A percentile compares a stretch with the other conserved stretches of the same genome.
Evolutionary conservation across 37 sponge, comb jelly and placozoan species (phyloP).

Genomic region (Chondrosia reniformis): DNA sequence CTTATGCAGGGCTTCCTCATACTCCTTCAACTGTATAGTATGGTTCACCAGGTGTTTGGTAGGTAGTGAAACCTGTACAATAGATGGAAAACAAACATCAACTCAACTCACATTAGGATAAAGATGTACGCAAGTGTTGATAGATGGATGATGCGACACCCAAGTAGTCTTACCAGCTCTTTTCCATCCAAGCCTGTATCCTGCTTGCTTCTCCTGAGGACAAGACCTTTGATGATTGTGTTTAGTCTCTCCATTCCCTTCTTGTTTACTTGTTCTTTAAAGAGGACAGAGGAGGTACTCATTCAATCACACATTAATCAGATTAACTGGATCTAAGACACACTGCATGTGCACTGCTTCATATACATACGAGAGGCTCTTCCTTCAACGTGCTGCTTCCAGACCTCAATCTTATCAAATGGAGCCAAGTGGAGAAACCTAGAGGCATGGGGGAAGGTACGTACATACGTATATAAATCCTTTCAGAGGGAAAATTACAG

Average conservation of each 20-base stretch:
- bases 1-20: too few species aligned
- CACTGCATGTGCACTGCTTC: too few species aligned
- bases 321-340: background rate
- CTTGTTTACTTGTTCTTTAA: too few species aligned
- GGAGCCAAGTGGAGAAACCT: slow-evolving; percentile 68
- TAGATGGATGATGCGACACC: background rate
- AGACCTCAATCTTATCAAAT: slow-evolving; percentile 63
- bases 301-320: background rate
- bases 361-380: background rate
- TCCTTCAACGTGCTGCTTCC: slow-evolving; percentile 58
- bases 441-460: too few species aligned
- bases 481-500: too few species aligned
- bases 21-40: too few species aligned
- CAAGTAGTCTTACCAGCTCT: background rate
- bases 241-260: slow-evolving; percentile 60
- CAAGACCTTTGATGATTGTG: slow-evolving; percentile 50
- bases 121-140: background rate
- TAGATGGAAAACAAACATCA: background rate
- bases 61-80: background rate
- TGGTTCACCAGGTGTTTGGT: background rate
- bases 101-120: too few species aligned
- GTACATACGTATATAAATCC: too few species aligned
- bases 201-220: slow-evolving; percentile 58
- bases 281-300: background rate
- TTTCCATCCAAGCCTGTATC: slow-evolving; percentile 23